phyloP scores from a whole-genome alignment of 2,888 invertebrate species.

The Anticlea derivata region DNA sequence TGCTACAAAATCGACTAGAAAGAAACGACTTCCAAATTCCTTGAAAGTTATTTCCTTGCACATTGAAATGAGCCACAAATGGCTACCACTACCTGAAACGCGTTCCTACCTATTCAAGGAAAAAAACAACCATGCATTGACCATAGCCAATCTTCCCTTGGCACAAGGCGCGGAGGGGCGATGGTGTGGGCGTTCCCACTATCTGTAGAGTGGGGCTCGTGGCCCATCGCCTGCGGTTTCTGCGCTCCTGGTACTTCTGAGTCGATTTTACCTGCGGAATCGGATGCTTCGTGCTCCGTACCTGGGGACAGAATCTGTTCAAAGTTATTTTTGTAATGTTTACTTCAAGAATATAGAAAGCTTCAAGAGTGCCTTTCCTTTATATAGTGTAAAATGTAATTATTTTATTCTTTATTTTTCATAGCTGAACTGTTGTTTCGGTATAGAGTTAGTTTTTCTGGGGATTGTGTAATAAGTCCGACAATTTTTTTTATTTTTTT shows the following conservation, averaged over 20 bases:
- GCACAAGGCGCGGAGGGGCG: constrained; percentile 50
- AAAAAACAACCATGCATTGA: constrained; percentile 32
- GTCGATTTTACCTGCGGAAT: constrained; percentile 57
- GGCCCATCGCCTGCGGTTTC: constrained; percentile 38
- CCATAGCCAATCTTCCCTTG: constrained; percentile 38
- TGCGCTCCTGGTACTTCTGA: constrained; percentile 64
- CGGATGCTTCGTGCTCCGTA: constrained; percentile 13
- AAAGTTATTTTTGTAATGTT: too few species aligned
- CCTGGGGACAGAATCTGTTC: too few species aligned
- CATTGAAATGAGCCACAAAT: constrained; percentile 14
- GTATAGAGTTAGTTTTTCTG: too few species aligned
- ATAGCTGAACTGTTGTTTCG: too few species aligned
- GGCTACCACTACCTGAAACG: constrained; percentile 15
- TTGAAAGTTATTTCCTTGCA: too few species aligned
- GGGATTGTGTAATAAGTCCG: too few species aligned
- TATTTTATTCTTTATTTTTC: too few species aligned
- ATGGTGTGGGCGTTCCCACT: constrained; percentile 57
- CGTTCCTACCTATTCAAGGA: constrained; percentile 21
- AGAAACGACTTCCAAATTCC: constrained; percentile 12
- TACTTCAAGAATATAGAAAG: too few species aligned
- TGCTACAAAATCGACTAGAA: too few species aligned
- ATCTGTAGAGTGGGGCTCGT: constrained; percentile 23
- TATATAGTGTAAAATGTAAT: too few species aligned
- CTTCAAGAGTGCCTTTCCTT: too few species aligned
- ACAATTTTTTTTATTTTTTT: too few species aligned